Evolutionary conservation across 2,797 vertebrate genomes (phyloP).

Genomic region (Megalops cyprinoides): DNA sequence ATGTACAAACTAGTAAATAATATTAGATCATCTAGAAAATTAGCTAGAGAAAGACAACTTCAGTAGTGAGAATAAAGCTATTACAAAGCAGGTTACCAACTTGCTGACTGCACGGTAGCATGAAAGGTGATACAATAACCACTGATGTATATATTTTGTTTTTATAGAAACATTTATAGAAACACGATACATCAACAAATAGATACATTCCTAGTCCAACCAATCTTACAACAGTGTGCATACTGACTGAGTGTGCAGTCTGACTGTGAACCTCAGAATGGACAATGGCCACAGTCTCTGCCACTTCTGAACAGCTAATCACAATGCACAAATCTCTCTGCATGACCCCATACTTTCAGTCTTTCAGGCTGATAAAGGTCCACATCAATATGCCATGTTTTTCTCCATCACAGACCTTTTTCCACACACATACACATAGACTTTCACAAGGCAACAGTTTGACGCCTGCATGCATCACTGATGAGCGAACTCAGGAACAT

Average conservation of each 20-base stretch:
- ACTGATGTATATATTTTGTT: no score
- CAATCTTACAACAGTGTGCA: no score
- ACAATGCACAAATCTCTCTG: background rate
- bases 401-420: background rate
- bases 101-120: no score
- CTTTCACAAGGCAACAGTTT: conserved; percentile 19
- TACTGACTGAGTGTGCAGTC: background rate
- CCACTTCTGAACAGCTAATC: background rate
- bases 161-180: no score
- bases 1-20: no score
- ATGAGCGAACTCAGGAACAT: background rate
- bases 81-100: no score
- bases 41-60: no score
- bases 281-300: background rate
- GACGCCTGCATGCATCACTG: conserved; percentile 11
- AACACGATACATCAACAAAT: no score
- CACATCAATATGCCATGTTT: background rate
- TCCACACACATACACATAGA: background rate
- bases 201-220: no score
- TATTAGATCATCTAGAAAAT: no score
- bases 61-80: no score
- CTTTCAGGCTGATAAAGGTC: background rate
- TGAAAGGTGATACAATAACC: no score
- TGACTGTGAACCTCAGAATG: background rate
- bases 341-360: background rate